Percentiles rank a stretch among this genome's conserved stretches.
Evolutionary conservation across 1,140 invertebrate species (phyloP).

Genomic region (Cardiocondyla obscurior): DNA sequence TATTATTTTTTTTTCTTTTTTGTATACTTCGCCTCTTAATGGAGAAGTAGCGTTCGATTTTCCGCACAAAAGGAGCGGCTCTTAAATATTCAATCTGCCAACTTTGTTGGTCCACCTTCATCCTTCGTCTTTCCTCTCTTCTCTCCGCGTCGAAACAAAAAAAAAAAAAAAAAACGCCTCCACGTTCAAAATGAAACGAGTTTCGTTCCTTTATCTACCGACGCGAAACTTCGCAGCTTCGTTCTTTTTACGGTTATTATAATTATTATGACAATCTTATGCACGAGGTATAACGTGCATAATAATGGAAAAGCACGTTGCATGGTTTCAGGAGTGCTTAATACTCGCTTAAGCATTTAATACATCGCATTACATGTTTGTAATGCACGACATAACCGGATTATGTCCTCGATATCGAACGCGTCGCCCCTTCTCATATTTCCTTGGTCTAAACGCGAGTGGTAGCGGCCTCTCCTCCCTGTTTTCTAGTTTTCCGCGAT

Average conservation of each 20-base stretch:
- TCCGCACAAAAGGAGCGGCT: conserved; percentile 72
- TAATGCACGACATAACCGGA: conserved; percentile 44
- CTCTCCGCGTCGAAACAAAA: neutral
- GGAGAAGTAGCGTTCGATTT: conserved; percentile 80
- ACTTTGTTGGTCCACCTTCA: conserved; percentile 37
- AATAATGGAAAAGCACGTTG: conserved; percentile 21
- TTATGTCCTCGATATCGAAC: conserved; percentile 40
- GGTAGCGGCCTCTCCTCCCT: neutral
- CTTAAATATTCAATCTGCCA: conserved; percentile 80
- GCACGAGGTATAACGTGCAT: neutral
- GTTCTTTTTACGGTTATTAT: neutral
- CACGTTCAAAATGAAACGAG: conserved; percentile 29
- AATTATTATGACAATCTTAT: conserved; percentile 1
- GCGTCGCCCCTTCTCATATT: conserved; percentile 15
- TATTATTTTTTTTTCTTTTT: conserved; percentile 13
- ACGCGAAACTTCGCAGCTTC: neutral
- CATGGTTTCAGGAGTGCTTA: conserved; percentile 30
- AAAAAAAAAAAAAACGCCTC: conserved; percentile 12
- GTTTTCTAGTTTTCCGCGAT: conserved; percentile 11
- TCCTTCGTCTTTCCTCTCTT: conserved; percentile 15
- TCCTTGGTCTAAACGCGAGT: conserved; percentile 21
- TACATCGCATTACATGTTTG: conserved; percentile 29
- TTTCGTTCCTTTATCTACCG: conserved; percentile 45
- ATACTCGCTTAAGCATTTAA: conserved; percentile 41
- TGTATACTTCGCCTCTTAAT: conserved; percentile 71